A percentile compares a stretch with the other conserved stretches of the same genome.
Conservation (phyloP, 2,888 invertebrate genomes). For the Alcis repandata region DNA sequence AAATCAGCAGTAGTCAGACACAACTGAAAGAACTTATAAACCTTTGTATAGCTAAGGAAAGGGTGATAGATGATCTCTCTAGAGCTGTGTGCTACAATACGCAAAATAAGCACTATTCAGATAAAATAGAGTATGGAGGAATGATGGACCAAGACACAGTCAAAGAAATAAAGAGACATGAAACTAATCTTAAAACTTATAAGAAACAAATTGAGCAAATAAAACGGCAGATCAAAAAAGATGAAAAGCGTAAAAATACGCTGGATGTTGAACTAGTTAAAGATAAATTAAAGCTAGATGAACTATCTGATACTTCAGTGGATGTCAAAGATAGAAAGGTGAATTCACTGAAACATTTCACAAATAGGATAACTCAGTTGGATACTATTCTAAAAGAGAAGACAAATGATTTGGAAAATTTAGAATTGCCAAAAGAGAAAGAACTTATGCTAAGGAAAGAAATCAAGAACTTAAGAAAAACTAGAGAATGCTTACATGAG, state of each 20-base stretch:
- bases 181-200: slow-evolving; percentile 90
- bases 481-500: slow-evolving; percentile 92
- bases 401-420: slow-evolving; percentile 88
- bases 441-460: slow-evolving; percentile 90
- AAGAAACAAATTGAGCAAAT: slow-evolving; percentile 92
- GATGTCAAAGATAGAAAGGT: slow-evolving; percentile 86
- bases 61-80: slow-evolving; percentile 89
- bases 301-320: slow-evolving; percentile 81
- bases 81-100: slow-evolving; percentile 70
- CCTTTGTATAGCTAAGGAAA: slow-evolving; percentile 89
- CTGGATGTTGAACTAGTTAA: slow-evolving; percentile 89
- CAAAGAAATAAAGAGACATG: slow-evolving; percentile 90
- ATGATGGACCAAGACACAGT: slow-evolving; percentile 85
- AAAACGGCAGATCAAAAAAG: slow-evolving; percentile 90
- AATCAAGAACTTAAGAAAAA: slow-evolving; percentile 92
- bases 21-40: slow-evolving; percentile 91
- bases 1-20: slow-evolving; percentile 89
- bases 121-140: slow-evolving; percentile 86
- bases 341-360: slow-evolving; percentile 88
- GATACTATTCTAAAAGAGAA: slow-evolving; percentile 91
- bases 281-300: slow-evolving; percentile 82
- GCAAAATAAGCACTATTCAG: slow-evolving; percentile 78
- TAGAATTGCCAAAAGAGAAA: slow-evolving; percentile 86
- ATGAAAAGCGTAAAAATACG: slow-evolving; percentile 90
- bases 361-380: slow-evolving; percentile 89